Evolutionary conservation across 2,113 vertebrate genomes (phyloP).

Genomic region (Oxyura jamaicensis): DNA sequence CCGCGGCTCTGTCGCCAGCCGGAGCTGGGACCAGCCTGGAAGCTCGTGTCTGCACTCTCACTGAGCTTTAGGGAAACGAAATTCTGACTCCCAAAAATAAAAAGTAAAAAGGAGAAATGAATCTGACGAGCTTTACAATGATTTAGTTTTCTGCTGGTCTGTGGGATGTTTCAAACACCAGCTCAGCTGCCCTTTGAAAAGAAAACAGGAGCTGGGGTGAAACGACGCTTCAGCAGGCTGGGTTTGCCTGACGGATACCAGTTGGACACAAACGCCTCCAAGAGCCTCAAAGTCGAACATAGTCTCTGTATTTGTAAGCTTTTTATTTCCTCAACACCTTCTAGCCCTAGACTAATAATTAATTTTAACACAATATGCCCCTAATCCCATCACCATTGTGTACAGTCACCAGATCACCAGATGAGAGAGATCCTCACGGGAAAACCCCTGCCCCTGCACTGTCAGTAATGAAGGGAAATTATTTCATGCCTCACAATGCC

Average conservation of each 20-base stretch:
- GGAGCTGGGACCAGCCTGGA: neutral
- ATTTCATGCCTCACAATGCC: conserved; percentile 53
- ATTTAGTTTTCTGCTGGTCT: neutral
- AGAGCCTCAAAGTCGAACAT: neutral
- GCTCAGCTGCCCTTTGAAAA: neutral
- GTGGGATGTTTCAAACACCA: neutral
- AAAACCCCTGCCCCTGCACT: conserved; percentile 27
- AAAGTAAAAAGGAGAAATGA: conserved; percentile 78
- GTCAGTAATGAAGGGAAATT: conserved; percentile 56
- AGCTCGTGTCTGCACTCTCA: neutral
- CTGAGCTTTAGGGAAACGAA: conserved; percentile 77
- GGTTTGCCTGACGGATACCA: neutral
- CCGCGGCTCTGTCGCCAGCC: neutral
- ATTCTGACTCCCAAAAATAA: conserved; percentile 64
- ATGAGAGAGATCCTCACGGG: conserved; percentile 18
- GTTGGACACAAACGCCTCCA: neutral
- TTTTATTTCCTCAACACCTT: neutral
- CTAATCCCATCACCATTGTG: neutral
- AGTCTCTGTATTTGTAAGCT: conserved; percentile 1
- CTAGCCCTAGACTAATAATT: neutral
- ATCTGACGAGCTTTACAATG: conserved; percentile 44
- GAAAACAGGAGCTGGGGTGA: neutral
- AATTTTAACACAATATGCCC: conserved; percentile 25
- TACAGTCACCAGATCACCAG: conserved; percentile 42
- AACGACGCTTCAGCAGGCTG: neutral